Conservation (phyloP, 2,888 invertebrate genomes). For the Erebia palarica region DNA sequence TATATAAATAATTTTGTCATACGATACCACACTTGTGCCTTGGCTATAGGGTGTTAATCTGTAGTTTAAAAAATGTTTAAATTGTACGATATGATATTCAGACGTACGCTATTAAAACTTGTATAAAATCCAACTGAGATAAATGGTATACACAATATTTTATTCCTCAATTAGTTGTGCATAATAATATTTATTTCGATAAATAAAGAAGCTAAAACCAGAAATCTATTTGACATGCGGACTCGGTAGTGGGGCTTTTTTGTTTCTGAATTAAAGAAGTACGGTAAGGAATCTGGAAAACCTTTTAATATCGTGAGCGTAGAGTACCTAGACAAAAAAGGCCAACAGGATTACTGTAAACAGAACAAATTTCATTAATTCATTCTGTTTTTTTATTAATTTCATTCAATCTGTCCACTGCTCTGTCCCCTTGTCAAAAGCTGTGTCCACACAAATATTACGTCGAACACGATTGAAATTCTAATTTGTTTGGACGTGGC, state of each 20-base stretch:
- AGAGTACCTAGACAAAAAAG: not conserved
- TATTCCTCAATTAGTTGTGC: not conserved
- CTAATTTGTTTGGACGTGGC: not conserved
- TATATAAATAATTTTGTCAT: constrained; percentile 53
- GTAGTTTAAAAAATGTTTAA: constrained; percentile 55
- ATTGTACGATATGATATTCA: constrained; percentile 37
- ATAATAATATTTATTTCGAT: not conserved
- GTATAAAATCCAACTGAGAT: constrained; percentile 10
- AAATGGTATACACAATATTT: not conserved
- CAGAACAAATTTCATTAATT: too few species aligned
- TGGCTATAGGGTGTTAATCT: constrained; percentile 68
- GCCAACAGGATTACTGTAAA: not conserved
- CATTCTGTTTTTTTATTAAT: too few species aligned
- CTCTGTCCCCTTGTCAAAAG: not conserved
- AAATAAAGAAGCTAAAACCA: not conserved
- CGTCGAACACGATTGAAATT: not conserved
- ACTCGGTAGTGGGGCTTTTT: not conserved
- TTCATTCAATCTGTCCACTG: not conserved
- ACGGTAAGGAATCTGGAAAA: too few species aligned
- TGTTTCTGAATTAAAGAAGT: too few species aligned
- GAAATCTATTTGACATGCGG: not conserved
- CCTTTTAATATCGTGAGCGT: too few species aligned
- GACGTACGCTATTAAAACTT: constrained; percentile 27
- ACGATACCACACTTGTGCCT: constrained; percentile 75
- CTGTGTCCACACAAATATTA: not conserved